Conservation (phyloP, 2,888 invertebrate genomes). For the Nipponacmea schrenckii region DNA sequence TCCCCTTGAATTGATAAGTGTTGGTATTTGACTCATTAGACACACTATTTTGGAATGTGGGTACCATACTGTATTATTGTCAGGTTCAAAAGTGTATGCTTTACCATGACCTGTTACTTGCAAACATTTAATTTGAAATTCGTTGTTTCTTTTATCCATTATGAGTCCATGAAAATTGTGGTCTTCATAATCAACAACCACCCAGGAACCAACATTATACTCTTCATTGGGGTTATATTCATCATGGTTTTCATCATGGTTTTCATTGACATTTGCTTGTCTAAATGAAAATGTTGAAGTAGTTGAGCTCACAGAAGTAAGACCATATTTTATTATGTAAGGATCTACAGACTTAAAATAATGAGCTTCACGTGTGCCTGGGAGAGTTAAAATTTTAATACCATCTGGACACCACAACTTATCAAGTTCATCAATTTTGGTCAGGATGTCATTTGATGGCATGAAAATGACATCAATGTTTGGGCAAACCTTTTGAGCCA, state of each 20-base stretch:
- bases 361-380: not conserved
- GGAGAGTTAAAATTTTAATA: not conserved
- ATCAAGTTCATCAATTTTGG: not conserved
- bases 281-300: not conserved
- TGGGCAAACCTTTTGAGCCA: not conserved
- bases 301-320: not conserved
- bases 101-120: no score
- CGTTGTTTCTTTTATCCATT: no score
- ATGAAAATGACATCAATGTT: not conserved
- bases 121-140: no score
- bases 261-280: not conserved
- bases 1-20: no score
- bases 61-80: no score
- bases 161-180: no score
- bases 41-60: no score
- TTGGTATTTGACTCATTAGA: no score
- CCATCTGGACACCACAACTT: not conserved
- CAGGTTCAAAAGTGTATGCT: no score
- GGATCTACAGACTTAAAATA: not conserved
- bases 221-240: not conserved
- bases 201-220: no score
- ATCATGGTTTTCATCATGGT: not conserved
- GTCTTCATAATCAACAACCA: no score
- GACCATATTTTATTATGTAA: not conserved
- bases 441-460: not conserved